These are phyloP conservation scores for Chrysopa pallens DNA, from an alignment of 1,140 invertebrate genomes.

Conservation along the genomic window DNA sequence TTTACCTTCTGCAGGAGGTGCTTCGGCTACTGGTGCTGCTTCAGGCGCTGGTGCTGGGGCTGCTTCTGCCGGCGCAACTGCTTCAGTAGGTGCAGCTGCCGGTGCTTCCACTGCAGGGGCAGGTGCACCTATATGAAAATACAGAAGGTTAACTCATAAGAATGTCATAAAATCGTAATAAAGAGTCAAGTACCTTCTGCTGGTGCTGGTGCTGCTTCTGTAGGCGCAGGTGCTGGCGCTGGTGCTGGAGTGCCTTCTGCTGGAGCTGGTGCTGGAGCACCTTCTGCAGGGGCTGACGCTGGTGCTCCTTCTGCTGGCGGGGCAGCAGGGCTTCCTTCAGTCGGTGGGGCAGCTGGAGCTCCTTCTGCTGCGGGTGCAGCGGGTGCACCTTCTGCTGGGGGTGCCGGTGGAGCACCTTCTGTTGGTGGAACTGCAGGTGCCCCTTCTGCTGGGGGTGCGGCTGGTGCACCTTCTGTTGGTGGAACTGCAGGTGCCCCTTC, in stretches of 20 bases:
- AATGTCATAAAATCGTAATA: neutral
- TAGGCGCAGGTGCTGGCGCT: constrained; percentile 19
- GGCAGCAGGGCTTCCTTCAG: constrained; percentile 10
- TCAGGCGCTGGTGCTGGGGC: constrained; percentile 4
- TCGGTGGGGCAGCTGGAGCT: constrained; percentile 9
- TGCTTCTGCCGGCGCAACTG: constrained; percentile 6
- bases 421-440: constrained; percentile 14
- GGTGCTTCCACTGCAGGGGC: constrained; percentile 6
- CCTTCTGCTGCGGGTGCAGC: constrained; percentile 16
- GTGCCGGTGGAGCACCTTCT: constrained; percentile 11
- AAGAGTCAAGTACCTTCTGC: constrained; percentile 13
- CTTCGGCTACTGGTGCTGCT: constrained; percentile 5
- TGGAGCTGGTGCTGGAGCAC: constrained; percentile 11
- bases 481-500: constrained; percentile 17
- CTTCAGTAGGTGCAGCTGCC: constrained; percentile 1
- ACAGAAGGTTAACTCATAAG: neutral
- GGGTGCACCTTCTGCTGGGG: constrained; percentile 10
- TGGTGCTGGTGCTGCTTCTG: constrained; percentile 15
- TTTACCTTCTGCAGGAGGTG: neutral
- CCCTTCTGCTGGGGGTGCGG: constrained; percentile 9
- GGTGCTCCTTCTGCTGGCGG: constrained; percentile 23
- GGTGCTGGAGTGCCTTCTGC: constrained; percentile 21
- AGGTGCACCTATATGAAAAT: constrained; percentile 2
- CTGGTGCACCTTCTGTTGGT: constrained; percentile 13
- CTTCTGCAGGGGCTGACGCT: constrained; percentile 7